Base-by-base conservation (phyloP, 2,113 vertebrate genomes). In the Melanotaenia duboulayi region DNA sequence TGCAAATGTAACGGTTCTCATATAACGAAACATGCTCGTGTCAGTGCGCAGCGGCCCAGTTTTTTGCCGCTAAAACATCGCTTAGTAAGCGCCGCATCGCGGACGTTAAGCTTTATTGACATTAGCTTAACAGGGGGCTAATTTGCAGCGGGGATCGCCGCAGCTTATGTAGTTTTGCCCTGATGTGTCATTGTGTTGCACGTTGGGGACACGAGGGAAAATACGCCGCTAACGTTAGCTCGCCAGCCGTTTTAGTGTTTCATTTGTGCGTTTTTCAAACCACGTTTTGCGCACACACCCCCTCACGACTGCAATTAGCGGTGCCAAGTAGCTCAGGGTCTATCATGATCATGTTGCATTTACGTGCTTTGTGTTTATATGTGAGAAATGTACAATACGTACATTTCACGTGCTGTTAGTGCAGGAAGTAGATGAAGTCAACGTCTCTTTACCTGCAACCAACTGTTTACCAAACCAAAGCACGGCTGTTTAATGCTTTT, bases 231-330 rank as follows among this genome's bases (percentile, higher is more conserved):
- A 67, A 40, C 72, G 28, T 60, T 52, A 25, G 71, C 63, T 52
- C 16, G 35, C 44, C 76, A 32, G 72, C 65, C 71, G 61, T 89
- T 85, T 87, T 80, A 37, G 39, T 69, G 32, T 51, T 4, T 61
- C 22, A 32, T 71, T 61, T 32, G 19, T 11, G 63, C 48, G 14
- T 74, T 35, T 28, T 79, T 76, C 25, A 56, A 59, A 74, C 23
- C 87, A 87, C 75, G 83, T 55, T 75, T 68, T 25, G 58, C 70
- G 74, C 87, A 83, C 87, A 88, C 85, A 51, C 60, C 89, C 88
- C 82, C 82, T 78, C 61, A 40, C 24, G 13, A 65, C 57, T 4
- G 16, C 23, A 12, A 23, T n/a, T 39, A 23, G 48, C 44, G 16
- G 37, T 19, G 46, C 62, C 24, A 65, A 32, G 25, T 52, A 39